Conservation (phyloP, 1,140 invertebrate genomes). For the Anastatus disparis region DNA sequence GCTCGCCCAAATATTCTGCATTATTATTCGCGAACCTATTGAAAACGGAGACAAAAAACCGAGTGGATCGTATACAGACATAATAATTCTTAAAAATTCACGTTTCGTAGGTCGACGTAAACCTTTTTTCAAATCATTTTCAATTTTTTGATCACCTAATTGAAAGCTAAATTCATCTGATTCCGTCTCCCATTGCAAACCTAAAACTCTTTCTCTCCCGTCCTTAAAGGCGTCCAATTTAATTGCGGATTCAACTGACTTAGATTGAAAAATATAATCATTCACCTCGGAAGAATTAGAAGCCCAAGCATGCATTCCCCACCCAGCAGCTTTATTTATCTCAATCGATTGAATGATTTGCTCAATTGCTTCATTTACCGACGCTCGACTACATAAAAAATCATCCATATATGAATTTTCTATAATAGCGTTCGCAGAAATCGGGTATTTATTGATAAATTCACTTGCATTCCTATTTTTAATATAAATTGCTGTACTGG, state of each 20-base stretch:
- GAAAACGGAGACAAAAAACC: conserved; percentile 55
- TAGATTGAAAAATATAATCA: no score
- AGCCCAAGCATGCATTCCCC: not conserved
- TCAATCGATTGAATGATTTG: not conserved
- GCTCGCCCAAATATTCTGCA: conserved; percentile 53
- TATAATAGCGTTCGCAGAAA: not conserved
- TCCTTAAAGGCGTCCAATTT: not conserved
- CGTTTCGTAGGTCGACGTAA: not conserved
- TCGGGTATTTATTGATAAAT: not conserved
- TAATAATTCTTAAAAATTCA: conserved; percentile 49
- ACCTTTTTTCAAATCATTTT: no score
- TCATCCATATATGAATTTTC: conserved; percentile 1
- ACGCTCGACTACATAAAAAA: not conserved
- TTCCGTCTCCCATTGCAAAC: not conserved
- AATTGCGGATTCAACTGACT: no score
- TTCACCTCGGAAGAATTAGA: not conserved
- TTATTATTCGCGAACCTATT: conserved; percentile 54
- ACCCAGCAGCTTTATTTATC: not conserved
- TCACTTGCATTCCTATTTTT: not conserved
- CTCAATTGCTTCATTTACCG: not conserved
- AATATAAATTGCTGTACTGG: not conserved
- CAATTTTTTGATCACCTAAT: not conserved
- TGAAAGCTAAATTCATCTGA: not conserved
- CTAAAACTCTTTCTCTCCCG: not conserved
- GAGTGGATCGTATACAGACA: conserved; percentile 56